Conservation (phyloP, 2,888 invertebrate genomes). For the Drosophila longiperda region DNA sequence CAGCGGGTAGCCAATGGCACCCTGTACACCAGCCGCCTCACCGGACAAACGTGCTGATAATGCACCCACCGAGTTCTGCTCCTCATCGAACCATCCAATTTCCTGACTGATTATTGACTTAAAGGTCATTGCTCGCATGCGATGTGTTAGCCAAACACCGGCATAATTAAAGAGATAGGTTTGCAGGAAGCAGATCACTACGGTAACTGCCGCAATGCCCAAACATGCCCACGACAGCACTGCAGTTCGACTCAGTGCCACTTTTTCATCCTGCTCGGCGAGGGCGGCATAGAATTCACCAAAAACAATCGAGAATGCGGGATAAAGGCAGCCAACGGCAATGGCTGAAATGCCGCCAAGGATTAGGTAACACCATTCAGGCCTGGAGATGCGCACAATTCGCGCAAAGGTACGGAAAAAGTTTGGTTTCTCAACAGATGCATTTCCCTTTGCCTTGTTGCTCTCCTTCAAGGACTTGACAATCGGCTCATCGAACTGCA, state of each 20-base stretch:
- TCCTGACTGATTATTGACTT: conserved; percentile 90
- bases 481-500: conserved; percentile 75
- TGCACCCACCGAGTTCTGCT: conserved; percentile 89
- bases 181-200: conserved; percentile 89
- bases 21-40: conserved; percentile 90
- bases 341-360: conserved; percentile 88
- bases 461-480: conserved; percentile 56
- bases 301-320: conserved; percentile 91
- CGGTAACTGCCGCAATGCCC: conserved; percentile 88
- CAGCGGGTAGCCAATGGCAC: conserved; percentile 89
- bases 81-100: conserved; percentile 90
- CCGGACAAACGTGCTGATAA: conserved; percentile 89
- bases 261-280: conserved; percentile 86
- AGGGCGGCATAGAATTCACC: conserved; percentile 92
- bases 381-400: conserved; percentile 88
- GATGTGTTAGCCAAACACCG: conserved; percentile 90
- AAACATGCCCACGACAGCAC: conserved; percentile 88
- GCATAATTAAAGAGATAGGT: conserved; percentile 91
- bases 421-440: conserved; percentile 78
- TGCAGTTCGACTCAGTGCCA: conserved; percentile 87
- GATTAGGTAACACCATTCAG: conserved; percentile 89
- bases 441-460: conserved; percentile 34
- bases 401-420: conserved; percentile 84
- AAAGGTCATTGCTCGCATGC: conserved; percentile 87
- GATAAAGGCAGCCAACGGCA: conserved; percentile 90